Evolutionary conservation across 2,113 vertebrate species (phyloP).

Genomic region (Vombatus ursinus): DNA sequence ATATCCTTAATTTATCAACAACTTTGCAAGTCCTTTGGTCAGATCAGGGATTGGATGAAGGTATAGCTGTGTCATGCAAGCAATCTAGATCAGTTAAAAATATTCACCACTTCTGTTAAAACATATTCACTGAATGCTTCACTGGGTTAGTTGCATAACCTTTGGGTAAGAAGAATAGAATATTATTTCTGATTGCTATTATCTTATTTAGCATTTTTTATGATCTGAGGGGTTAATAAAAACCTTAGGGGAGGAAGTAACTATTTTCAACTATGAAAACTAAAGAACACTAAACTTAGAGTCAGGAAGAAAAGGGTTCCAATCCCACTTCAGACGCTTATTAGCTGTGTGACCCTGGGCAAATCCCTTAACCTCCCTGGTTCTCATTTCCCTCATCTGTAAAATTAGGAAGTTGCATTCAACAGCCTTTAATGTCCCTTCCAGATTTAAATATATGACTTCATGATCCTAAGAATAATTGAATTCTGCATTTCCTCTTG

Average conservation of each 20-base stretch:
- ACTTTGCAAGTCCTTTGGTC: background rate
- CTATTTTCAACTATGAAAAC: background rate
- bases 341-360: background rate
- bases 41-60: background rate
- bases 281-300: background rate
- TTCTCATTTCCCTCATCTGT: background rate
- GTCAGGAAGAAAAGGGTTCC: background rate
- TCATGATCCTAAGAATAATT: background rate
- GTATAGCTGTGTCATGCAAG: background rate
- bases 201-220: background rate
- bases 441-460: background rate
- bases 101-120: background rate
- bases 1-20: background rate
- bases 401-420: background rate
- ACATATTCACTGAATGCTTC: background rate
- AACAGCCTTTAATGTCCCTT: background rate
- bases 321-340: background rate
- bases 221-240: background rate
- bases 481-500: background rate
- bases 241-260: background rate
- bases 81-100: background rate
- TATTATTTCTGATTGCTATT: background rate
- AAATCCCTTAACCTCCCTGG: accelerated
- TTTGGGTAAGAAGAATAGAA: background rate
- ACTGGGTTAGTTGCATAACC: background rate